Base-by-base conservation (phyloP, 2,113 vertebrate species). In the Caranx melampygus region DNA sequence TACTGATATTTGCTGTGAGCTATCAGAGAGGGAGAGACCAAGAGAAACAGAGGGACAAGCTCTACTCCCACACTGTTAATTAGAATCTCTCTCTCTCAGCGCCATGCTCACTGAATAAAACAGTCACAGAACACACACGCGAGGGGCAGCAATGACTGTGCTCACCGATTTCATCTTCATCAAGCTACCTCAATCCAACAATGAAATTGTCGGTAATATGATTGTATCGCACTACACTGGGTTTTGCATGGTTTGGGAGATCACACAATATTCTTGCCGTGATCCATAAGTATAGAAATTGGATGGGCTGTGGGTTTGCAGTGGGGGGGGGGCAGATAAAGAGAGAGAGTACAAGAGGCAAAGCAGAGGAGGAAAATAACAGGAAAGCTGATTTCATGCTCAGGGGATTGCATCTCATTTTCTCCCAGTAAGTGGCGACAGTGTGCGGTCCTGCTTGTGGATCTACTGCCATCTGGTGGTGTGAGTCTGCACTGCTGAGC, bases 311-410 rank as follows among this genome's bases (percentile, higher is more conserved):
- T 71, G 76, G 51, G 51, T 73, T 63, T 76, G 44, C 58, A 66
- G 14, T 15, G 40, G 47, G 82, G 34, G 70, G 21, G 45, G 45
- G 73, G 9, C 11, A 45, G 75, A 61, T 35, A 54, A 59, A 79
- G 51, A 78, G 62, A 81, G 64, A 79, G 72, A 83, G 80, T 51
- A 79, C 59, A 77, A 81, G 72, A 87, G 57, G 64, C 34, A 77
- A 86, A 81, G 75, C 84, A 82, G 57, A 4, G 45, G 74, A 87
- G 78, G 81, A 49, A 93, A 93, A 92, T 86, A 92, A 84, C 77
- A 89, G 84, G 85, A 90, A 89, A 93, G 86, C 88, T 89, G 91
- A 92, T 93, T 94, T 92, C 90, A 92, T 91, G 92, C 92, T 92
- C 76, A 58, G 81, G 75, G 86, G 90, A 90, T 90, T 92, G 92